These are phyloP conservation scores for Augochlorella aurata DNA, from an alignment of 2,888 invertebrate species.

Conservation along the genomic window DNA sequence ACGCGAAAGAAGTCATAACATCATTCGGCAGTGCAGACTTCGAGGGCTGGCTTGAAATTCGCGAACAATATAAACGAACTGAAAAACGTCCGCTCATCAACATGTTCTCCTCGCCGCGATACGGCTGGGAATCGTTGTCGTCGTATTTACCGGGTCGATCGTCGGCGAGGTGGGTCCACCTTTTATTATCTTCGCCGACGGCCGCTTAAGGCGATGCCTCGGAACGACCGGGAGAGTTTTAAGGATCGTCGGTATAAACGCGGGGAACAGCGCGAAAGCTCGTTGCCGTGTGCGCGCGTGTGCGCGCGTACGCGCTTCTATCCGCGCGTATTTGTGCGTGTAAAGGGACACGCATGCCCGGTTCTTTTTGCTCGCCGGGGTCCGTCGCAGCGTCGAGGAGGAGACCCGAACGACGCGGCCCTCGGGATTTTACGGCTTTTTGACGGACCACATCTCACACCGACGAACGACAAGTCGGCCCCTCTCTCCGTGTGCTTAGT, in stretches of 20 bases:
- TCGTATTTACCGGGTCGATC: conserved; percentile 65
- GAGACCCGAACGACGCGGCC: conserved; percentile 59
- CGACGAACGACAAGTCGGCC: conserved; percentile 71
- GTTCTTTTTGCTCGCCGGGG: conserved; percentile 13
- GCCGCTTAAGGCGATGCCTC: conserved; percentile 60
- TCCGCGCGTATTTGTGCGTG: not conserved
- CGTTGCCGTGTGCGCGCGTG: conserved; percentile 21
- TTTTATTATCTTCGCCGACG: conserved; percentile 66
- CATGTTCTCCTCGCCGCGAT: conserved; percentile 15
- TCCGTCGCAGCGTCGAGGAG: conserved; percentile 25
- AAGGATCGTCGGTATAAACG: conserved; percentile 62
- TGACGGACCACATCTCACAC: conserved; percentile 81
- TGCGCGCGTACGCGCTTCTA: not conserved
- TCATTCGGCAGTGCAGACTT: no score
- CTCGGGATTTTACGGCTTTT: conserved; percentile 70
- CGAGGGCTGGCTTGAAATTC: not conserved
- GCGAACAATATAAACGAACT: conserved; percentile 9
- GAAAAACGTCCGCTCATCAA: conserved; percentile 7
- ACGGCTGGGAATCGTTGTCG: conserved; percentile 46
- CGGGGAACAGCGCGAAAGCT: conserved; percentile 56
- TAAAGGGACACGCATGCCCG: not conserved
- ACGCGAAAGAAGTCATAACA: no score
- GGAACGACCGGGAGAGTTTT: conserved; percentile 54
- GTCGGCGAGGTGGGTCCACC: conserved; percentile 59
- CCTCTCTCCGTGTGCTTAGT: conserved; percentile 69